Evolutionary conservation across 2,888 invertebrate genomes (phyloP).

Genomic region (Chloromyia formosa): DNA sequence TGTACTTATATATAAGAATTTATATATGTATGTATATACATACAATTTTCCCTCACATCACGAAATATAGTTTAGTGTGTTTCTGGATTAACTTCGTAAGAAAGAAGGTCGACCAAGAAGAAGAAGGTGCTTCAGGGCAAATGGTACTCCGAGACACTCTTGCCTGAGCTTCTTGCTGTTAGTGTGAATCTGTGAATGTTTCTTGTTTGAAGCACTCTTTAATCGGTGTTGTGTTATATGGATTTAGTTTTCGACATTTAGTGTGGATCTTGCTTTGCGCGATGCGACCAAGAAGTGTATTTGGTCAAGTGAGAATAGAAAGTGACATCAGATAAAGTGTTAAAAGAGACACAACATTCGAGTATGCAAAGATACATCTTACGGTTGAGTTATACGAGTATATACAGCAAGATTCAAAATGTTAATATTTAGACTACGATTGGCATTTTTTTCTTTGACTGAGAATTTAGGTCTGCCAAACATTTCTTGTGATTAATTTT

Average conservation of each 20-base stretch:
- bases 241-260: too few relatives aligned
- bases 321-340: conserved; percentile 40
- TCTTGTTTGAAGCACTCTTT: background rate
- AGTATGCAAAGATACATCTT: background rate
- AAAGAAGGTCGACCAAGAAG: conserved; percentile 37
- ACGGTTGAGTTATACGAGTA: background rate
- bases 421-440: conserved; percentile 8
- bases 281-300: background rate
- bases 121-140: conserved; percentile 39
- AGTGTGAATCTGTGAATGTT: background rate
- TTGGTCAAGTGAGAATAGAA: conserved; percentile 39
- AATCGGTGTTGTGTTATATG: too few relatives aligned
- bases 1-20: too few relatives aligned
- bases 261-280: too few relatives aligned
- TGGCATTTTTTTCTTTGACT: conserved; percentile 5
- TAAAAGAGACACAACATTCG: conserved; percentile 14
- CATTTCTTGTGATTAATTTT: conserved; percentile 17
- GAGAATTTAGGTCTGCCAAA: conserved; percentile 23
- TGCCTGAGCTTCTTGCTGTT: background rate
- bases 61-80: conserved; percentile 44
- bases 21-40: background rate
- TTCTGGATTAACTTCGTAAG: conserved; percentile 44
- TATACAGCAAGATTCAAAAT: conserved; percentile 21
- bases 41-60: conserved; percentile 40
- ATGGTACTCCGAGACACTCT: background rate